Base-by-base conservation (phyloP, 2,797 vertebrate species). In the Tokudaia muenninki region DNA sequence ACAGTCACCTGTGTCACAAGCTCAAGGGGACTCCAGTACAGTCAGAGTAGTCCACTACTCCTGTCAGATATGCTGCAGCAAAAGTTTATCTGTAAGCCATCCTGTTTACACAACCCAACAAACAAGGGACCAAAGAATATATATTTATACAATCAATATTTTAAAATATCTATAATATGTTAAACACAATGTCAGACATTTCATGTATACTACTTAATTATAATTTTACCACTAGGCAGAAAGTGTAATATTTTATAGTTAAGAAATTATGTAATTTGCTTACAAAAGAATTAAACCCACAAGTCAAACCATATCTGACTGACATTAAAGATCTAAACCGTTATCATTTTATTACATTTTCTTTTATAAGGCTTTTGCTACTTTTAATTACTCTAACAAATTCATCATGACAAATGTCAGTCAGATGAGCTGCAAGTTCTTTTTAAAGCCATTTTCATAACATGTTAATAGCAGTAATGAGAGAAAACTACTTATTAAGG, bases 301-400 rank as follows among this genome's bases (percentile, higher is more conserved):
- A 83, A 79, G 80, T 93, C 50, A 93, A 50, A 86, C 41, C n/a
- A 21, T 59, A 9, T 70, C 34, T 87, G 57, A 79, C 0, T 61
- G 57, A 57, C n/a, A 94, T 67, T 16, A 91, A 95, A 77, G 4
- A 77, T 6, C 19, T 47, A 82, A 16, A 24, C 3, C 95, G n/a
- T 92, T 94, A 55, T 29, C n/a, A 75, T 75, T 90, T 94, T 63
- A 67, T 10, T 14, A 84, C 11, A 92, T 44, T 84, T 90, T 89
- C 65, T 96, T 87, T 81, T 89, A 89, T 91, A 72, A 70, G 81
- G 88, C 26, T 24, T 83, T 22, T 79, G 29, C 75, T 91, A 91
- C 63, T 86, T 92, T 77, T 47, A 87, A 82, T 87, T 91, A 77
- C 7, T 72, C 21, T 81, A 7, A 61, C n/a, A 86, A 2, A 72